Percentiles rank a stretch among this genome's conserved stretches.
Evolutionary conservation across 2,113 vertebrate species (phyloP).

Genomic region (Eudyptes chrysolophus): DNA sequence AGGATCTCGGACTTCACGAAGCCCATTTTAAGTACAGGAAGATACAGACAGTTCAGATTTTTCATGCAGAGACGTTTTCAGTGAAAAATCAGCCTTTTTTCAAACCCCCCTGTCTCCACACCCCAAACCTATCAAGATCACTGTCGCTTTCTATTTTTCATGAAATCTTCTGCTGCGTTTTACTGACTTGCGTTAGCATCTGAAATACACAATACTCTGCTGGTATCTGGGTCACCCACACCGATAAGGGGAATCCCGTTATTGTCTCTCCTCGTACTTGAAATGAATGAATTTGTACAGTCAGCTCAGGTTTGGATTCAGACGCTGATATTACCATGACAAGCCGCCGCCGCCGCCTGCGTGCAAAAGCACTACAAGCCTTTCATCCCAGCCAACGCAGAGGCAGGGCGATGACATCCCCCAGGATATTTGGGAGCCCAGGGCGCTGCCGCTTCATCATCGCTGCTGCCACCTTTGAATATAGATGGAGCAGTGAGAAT

Average conservation of each 20-base stretch:
- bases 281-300: slow-evolving; percentile 19
- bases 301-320: slow-evolving; percentile 24
- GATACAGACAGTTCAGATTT: neutral
- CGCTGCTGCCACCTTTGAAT: neutral
- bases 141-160: neutral
- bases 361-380: neutral
- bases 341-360: rapidly evolving
- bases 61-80: neutral
- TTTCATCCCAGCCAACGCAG: neutral
- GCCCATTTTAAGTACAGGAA: neutral
- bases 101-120: neutral
- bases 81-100: neutral
- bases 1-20: neutral
- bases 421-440: neutral
- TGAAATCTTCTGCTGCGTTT: neutral
- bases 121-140: neutral
- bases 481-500: neutral
- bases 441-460: neutral
- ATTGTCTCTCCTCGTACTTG: neutral
- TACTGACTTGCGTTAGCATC: neutral
- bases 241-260: slow-evolving; percentile 13
- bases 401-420: neutral
- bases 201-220: neutral
- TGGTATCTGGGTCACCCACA: slow-evolving; percentile 36
- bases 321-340: neutral